Evolutionary conservation across 2,113 vertebrate species (phyloP).

Genomic region (Cromileptes altivelis): DNA sequence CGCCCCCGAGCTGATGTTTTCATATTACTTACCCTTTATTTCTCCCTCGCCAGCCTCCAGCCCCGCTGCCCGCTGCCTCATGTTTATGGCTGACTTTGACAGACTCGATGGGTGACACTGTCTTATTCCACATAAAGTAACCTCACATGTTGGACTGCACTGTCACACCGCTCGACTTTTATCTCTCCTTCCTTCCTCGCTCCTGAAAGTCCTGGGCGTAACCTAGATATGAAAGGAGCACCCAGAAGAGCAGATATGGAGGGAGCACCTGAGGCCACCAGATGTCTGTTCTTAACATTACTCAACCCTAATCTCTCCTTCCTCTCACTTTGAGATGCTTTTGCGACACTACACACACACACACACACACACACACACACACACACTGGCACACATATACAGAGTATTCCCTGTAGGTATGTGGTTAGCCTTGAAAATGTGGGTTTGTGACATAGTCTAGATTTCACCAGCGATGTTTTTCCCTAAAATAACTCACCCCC

Average conservation of each 20-base stretch:
- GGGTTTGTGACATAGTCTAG: constrained; percentile 51
- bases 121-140: constrained; percentile 39
- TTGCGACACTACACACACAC: not conserved
- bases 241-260: constrained; percentile 42
- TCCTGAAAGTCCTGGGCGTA: constrained; percentile 39
- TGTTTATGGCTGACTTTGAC: constrained; percentile 50
- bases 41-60: constrained; percentile 23
- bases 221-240: constrained; percentile 56
- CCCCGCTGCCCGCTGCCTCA: constrained; percentile 19
- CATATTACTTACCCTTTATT: constrained; percentile 53
- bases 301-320: constrained; percentile 54
- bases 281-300: constrained; percentile 56
- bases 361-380: not conserved
- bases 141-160: constrained; percentile 10
- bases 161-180: constrained; percentile 41
- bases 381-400: constrained; percentile 7
- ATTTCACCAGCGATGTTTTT: constrained; percentile 29
- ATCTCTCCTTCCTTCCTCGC: constrained; percentile 20
- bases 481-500: constrained; percentile 19
- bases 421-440: constrained; percentile 42
- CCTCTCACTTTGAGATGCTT: constrained; percentile 37
- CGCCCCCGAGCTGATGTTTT: constrained; percentile 53
- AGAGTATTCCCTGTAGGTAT: constrained; percentile 13
- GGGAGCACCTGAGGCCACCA: constrained; percentile 46
- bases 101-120: constrained; percentile 27